phyloP scores from a whole-genome alignment of 1,140 invertebrate genomes.

The Lepidurus apus region DNA sequence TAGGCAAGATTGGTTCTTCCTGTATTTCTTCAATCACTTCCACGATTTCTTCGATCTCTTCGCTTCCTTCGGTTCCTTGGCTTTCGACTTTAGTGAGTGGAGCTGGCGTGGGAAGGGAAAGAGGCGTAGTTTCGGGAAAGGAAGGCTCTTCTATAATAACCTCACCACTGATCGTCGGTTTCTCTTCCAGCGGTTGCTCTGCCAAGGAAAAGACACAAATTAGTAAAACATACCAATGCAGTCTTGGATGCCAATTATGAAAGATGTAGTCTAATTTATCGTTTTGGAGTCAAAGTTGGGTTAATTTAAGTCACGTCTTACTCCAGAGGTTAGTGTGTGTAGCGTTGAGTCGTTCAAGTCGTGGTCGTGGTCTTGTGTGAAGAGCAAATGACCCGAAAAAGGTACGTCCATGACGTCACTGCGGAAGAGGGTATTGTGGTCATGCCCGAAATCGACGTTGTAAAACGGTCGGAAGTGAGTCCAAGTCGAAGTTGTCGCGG shows the following conservation, averaged over 20 bases:
- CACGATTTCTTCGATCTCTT: constrained; percentile 23
- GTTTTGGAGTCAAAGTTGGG: background rate
- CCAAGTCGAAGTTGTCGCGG: constrained; percentile 14
- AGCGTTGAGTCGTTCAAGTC: background rate
- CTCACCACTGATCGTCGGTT: background rate
- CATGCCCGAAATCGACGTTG: background rate
- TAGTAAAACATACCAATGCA: background rate
- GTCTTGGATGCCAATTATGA: background rate
- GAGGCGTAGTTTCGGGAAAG: background rate
- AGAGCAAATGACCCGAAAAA: constrained; percentile 32
- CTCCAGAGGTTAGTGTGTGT: background rate
- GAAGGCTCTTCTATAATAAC: constrained; percentile 5
- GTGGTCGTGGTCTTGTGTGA: background rate
- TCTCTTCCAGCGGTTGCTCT: constrained; percentile 13
- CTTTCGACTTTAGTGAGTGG: background rate
- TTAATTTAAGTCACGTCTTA: background rate
- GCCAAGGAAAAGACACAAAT: background rate
- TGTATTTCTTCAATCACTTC: background rate
- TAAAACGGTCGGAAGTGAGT: constrained; percentile 2
- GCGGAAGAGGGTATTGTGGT: constrained; percentile 10
- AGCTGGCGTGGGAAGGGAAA: background rate
- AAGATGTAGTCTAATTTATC: background rate
- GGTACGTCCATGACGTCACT: constrained; percentile 34
- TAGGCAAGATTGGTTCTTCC: background rate
- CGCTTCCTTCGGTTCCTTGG: constrained; percentile 11